Base-by-base conservation (phyloP, 1,140 invertebrate genomes). In the Drosophila watanabei region DNA sequence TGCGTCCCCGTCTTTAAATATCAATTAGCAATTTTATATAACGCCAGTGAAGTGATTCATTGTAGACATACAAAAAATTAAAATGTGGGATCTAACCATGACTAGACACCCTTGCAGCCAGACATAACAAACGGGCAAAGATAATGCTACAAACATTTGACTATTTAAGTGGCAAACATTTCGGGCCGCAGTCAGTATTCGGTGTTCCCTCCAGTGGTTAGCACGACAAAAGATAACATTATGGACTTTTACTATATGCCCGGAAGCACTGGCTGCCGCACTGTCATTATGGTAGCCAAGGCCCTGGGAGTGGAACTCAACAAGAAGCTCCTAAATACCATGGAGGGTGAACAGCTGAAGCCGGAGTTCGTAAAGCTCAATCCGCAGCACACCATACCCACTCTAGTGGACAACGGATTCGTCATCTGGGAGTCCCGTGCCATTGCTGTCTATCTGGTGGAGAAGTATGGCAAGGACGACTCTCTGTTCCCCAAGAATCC, bases 171-270 rank as follows among this genome's bases (percentile, higher is more conserved):
- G 35, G 35, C 35, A 57, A 39, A 39, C 54, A 57, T 57, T 28
- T 57, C 4, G 54, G 54, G 0, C 7, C 3, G 35, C 14, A 57
- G 5, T 28, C 8, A 57, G 54, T 57, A 39, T n/a, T 39, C 35
- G 20, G 35, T 28, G 39, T 39, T n/a, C 0, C 9, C 35, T 39
- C 14, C 20, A n/a, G 9, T 20, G 54, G 14, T 6, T 39, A 28
- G 35, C 35, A 57, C 20, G 2, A 11, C 14, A 1, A 37, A 24
- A 11, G 4, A 24, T 37, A 24, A 24, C 33, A 16, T 8, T 14
- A 10, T 57, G 54, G 54, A 57, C 35, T 57, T 57, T 8, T 57
- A 57, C 54, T 57, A 57, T 28, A 57, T 57, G 54, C 35, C 54
- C 5, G 54, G 54, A 3, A 57, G 54, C 9, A 39, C 35, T 6